Percentiles rank a stretch among this genome's conserved stretches.
Evolutionary conservation across 2,797 vertebrate genomes (phyloP).

Genomic region (Semaprochilodus insignis): DNA sequence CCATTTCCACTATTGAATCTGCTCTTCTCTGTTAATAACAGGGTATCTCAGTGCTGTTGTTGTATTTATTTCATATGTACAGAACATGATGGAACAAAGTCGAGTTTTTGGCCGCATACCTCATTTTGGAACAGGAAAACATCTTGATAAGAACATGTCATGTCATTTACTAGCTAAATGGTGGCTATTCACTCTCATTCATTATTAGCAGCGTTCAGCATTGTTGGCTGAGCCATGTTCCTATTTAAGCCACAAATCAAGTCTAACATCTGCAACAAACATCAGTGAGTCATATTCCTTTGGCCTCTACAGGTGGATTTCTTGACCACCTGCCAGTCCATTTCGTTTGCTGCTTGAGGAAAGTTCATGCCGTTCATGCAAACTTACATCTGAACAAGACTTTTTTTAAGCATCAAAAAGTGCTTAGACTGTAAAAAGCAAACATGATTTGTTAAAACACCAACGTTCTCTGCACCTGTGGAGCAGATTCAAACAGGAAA

Average conservation of each 20-base stretch:
- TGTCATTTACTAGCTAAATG: neutral
- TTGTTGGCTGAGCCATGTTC: neutral
- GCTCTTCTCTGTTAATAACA: too few species aligned
- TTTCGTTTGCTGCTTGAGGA: slow-evolving; percentile 8
- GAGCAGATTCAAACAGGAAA: slow-evolving; percentile 58
- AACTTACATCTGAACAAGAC: neutral
- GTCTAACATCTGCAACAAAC: neutral
- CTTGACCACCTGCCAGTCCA: slow-evolving; percentile 10
- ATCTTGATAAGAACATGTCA: neutral
- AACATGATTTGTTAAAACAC: neutral
- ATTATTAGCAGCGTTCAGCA: neutral
- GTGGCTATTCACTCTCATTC: neutral
- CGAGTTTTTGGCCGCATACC: too few species aligned
- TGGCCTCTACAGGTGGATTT: neutral
- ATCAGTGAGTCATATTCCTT: neutral
- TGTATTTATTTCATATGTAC: too few species aligned
- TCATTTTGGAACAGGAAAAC: too few species aligned
- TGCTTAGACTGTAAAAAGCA: neutral
- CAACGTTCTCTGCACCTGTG: slow-evolving; percentile 42
- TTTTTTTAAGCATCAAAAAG: neutral
- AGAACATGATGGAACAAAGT: too few species aligned
- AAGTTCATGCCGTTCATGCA: neutral
- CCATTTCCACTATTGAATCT: too few species aligned
- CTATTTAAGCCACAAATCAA: neutral
- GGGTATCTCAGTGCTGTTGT: too few species aligned